These are phyloP conservation scores for Dolichallabes microphthalmus DNA, from an alignment of 2,113 vertebrate species.

Conservation along the genomic window DNA sequence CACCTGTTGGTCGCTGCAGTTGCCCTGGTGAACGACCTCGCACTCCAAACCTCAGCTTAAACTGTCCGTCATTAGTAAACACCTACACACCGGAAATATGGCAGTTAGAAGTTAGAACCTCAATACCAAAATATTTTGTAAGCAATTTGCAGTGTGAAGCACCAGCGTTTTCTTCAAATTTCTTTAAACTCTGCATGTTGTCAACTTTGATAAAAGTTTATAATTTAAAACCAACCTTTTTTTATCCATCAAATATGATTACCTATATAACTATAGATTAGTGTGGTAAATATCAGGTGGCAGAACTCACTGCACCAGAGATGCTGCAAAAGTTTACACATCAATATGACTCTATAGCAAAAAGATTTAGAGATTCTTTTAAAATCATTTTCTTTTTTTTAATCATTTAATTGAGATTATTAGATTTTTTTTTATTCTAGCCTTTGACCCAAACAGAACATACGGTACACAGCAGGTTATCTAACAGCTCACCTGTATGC, in stretches of 20 bases:
- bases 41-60: constrained; percentile 93
- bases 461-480: neutral
- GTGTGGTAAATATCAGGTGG: neutral
- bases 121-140: neutral
- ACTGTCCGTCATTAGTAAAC: constrained; percentile 93
- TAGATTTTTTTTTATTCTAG: neutral
- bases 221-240: neutral
- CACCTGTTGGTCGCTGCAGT: constrained; percentile 90
- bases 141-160: neutral
- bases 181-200: neutral
- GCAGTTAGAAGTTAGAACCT: neutral
- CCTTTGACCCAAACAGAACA: neutral
- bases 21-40: constrained; percentile 92
- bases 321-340: neutral
- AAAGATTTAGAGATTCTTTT: neutral
- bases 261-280: neutral
- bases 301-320: neutral
- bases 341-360: neutral
- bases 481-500: constrained; percentile 83
- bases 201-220: neutral
- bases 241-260: neutral
- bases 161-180: neutral
- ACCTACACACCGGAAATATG: constrained; percentile 67
- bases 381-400: neutral
- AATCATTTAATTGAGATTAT: neutral